Base-by-base conservation (phyloP, 2,888 invertebrate species). In the Tinea pellionella region DNA sequence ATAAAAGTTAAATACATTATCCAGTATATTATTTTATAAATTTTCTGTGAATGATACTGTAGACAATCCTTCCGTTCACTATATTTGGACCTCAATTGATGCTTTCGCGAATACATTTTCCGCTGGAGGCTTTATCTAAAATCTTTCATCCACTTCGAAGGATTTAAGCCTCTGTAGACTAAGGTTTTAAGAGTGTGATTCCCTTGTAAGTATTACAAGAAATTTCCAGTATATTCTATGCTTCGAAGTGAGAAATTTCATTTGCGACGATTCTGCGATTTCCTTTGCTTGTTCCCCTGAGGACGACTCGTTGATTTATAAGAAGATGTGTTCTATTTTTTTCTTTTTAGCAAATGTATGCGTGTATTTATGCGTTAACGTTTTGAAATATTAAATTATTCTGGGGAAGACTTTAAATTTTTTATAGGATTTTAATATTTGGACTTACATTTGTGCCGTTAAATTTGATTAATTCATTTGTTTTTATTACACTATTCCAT, bases 221-320 rank as follows among this genome's bases (percentile, higher is more conserved):
- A 68, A 65, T 69, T 70, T 69, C 70, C 65, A 74, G 75, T 74
- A 73, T 74, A 74, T 74, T 77, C 73, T 74, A 73, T 63, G 74
- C 69, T 70, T 71, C 68, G 74, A 71, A 77, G 80, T 80, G 74
- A 77, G 80, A 84, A 84, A 85, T 83, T 85, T 85, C 80, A 83
- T 85, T 84, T 83, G 80, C 75, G 81, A 78, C 79, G 77, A 80
- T 81, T 83, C 76, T 73, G 75, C 79, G 80, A 84, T 79, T 80
- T 77, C 71, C 69, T 69, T 66, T 69, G 65, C 74, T 70, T 67
- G 72, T 73, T 71, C 78, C 81, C 78, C 67, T 19, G 69, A 73
- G 81, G 73, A 69, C 63, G 66, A 67, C 62, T 68, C 71, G 77
- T 78, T 83, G 84, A 84, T 83, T 85, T 85, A 82, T 80, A 72